Base-by-base conservation (phyloP, 2,888 invertebrate species). In the Nomada fabriciana region DNA sequence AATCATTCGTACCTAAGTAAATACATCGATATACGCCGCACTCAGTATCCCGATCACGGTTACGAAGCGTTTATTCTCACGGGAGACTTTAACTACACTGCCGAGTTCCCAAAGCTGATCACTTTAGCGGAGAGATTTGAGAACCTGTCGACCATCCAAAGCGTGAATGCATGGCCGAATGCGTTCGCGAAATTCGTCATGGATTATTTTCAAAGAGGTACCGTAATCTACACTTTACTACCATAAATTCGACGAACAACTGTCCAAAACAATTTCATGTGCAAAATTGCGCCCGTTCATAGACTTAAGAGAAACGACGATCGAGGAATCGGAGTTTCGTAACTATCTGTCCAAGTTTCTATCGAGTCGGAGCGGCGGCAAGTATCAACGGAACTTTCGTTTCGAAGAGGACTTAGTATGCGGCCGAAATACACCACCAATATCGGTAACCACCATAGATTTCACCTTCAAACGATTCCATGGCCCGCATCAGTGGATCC, bases 341-440 rank as follows among this genome's bases (percentile, higher is more conserved):
- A 90, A 93, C 29, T 96, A 96, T 90, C 93, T 97, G 79, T 96
- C 97, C 0, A 96, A 96, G 90, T 97, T 97, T 93, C 92, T 97
- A 36, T 96, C 95, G 88, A 97, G 97, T 90, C 95, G 96, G 0
- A 92, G 94, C 63, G 96, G 97, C 36, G 96, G 97, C 9, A 95
- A 95, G 89, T 97, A 95, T 94, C 96, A 96, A 91, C 94, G 95
- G 0, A 96, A 96, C 92, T 96, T 97, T 88, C 95, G 95, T 88
- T 97, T 97, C 91, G 93, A 94, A 7, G 92, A 94, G 18, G 94
- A 95, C 13, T 92, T 97, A 52, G 94, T 94, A 67, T 97, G 97
- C 91, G 97, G 97, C 1, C 91, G 94, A 60, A 94, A 94, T 1
- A 94, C 95, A 0, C 95, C 96, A 1, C 94, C 95, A 70, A 95